These are phyloP conservation scores for Copidosoma floridanum DNA, from an alignment of 1,140 invertebrate genomes.

Conservation along the genomic window DNA sequence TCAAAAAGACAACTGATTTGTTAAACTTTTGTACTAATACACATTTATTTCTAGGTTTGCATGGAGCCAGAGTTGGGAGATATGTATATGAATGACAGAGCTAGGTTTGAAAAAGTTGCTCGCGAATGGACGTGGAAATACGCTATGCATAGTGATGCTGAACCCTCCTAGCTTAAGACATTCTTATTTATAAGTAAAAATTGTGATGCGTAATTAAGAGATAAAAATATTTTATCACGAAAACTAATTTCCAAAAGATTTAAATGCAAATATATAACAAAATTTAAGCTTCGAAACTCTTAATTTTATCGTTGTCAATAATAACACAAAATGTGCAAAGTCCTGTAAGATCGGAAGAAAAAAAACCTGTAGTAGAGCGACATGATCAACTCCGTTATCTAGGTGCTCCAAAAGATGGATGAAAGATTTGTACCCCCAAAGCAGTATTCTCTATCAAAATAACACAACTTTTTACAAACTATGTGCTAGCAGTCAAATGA, in stretches of 20 bases:
- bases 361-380: too few species aligned
- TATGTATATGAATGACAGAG: slow-evolving; percentile 74
- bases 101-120: slow-evolving; percentile 79
- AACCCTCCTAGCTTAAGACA: slow-evolving; percentile 44
- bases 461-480: too few species aligned
- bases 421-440: too few species aligned
- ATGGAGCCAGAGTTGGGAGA: slow-evolving; percentile 88
- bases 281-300: slow-evolving; percentile 2
- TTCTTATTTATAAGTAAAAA: slow-evolving; percentile 17
- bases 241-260: slow-evolving; percentile 20
- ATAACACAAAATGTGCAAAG: too few species aligned
- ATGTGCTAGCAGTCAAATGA: too few species aligned
- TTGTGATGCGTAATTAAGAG: slow-evolving; percentile 24
- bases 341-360: too few species aligned
- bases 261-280: slow-evolving; percentile 7
- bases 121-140: slow-evolving; percentile 89
- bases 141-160: slow-evolving; percentile 83
- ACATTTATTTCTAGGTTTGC: slow-evolving; percentile 63
- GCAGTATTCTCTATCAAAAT: too few species aligned
- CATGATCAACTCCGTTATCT: too few species aligned
- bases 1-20: background rate
- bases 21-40: background rate
- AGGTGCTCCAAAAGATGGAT: too few species aligned
- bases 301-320: too few species aligned
- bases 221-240: slow-evolving; percentile 25